These are phyloP conservation scores for Euproctis similis DNA, from an alignment of 2,888 invertebrate species.

Conservation along the genomic window DNA sequence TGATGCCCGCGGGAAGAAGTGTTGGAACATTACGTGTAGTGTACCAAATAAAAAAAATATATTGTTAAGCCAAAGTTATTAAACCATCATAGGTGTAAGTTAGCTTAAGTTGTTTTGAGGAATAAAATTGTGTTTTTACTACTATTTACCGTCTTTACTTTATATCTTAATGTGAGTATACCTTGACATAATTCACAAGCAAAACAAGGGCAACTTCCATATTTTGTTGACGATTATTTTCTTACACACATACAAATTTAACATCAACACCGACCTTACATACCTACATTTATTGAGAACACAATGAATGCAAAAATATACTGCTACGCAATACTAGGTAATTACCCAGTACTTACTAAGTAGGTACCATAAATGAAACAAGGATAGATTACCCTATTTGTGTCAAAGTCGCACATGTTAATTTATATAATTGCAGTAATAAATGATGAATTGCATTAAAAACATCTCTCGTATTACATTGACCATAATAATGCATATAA, in stretches of 20 bases:
- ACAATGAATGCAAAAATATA: no score
- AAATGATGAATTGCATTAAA: not conserved
- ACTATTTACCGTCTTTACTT: constrained; percentile 23
- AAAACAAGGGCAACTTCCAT: constrained; percentile 18
- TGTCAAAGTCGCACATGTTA: not conserved
- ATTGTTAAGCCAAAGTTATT: constrained; percentile 30
- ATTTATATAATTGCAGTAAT: not conserved
- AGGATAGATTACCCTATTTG: no score
- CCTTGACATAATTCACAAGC: constrained; percentile 21
- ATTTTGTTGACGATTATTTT: constrained; percentile 5
- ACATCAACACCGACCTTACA: no score
- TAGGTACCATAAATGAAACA: no score
- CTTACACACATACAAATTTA: no score
- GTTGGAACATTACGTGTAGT: constrained; percentile 39
- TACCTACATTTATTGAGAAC: no score
- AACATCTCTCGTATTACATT: not conserved
- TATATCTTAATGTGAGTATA: constrained; percentile 21
- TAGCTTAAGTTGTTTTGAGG: constrained; percentile 29
- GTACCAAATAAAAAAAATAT: constrained; percentile 43
- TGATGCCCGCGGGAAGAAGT: constrained; percentile 16
- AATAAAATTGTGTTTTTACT: constrained; percentile 25
- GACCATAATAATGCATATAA: no score
- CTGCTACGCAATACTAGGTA: no score
- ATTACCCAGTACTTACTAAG: no score
- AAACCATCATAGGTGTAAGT: constrained; percentile 36